Percentiles rank a stretch among this genome's conserved stretches.
Evolutionary conservation across 2,113 vertebrate species (phyloP).

Genomic region (Hydrolagus affinis): DNA sequence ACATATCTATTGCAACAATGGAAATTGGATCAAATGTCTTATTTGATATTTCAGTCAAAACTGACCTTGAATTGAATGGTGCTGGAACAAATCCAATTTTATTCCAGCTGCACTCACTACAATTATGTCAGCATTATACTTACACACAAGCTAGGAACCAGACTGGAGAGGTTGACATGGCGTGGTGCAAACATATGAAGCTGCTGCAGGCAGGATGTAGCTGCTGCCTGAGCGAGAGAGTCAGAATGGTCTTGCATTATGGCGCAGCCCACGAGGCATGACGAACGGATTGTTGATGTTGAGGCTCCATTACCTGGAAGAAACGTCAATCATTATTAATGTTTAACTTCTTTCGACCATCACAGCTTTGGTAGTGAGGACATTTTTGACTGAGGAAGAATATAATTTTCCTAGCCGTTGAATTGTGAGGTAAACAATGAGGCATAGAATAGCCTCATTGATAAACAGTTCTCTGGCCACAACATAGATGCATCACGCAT

Average conservation of each 20-base stretch:
- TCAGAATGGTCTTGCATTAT: conserved; percentile 98
- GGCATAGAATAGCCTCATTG: no score
- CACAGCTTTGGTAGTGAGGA: background rate
- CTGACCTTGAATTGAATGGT: no score
- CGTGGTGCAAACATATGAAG: conserved; percentile 97
- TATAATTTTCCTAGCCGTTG: background rate
- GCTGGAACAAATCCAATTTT: no score
- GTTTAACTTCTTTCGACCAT: background rate
- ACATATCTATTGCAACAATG: no score
- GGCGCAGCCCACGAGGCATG: conserved; percentile 94
- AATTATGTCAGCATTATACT: conserved; percentile 42
- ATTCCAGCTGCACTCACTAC: no score
- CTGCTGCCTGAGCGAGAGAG: conserved; percentile 90
- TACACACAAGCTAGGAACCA: conserved; percentile 90
- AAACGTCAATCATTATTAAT: conserved; percentile 14
- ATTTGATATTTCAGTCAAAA: no score
- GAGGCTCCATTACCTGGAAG: conserved; percentile 79
- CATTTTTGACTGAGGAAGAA: background rate
- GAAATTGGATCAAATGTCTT: no score
- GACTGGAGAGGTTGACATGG: conserved; percentile 91
- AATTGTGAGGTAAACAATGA: no score
- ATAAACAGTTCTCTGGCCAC: no score
- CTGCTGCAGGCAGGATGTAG: conserved; percentile 96
- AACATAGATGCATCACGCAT: no score
- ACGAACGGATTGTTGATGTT: conserved; percentile 93